Evolutionary conservation across 2,888 invertebrate genomes (phyloP).

Genomic region (Scelioninae gen. 2): DNA sequence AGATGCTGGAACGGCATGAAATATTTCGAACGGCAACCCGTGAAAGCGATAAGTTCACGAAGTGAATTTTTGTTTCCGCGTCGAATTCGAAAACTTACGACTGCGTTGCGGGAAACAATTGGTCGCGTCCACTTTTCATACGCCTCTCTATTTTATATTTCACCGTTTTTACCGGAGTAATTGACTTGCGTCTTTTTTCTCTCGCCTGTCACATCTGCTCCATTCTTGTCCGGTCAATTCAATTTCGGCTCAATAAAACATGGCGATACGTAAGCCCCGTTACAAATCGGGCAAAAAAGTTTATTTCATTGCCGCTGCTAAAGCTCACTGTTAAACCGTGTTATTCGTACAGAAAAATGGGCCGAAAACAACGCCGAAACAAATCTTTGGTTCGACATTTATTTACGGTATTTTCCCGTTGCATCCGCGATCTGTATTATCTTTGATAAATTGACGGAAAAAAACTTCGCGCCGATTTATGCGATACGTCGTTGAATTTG

Average conservation of each 20-base stretch:
- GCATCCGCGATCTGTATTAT: slow-evolving; percentile 30
- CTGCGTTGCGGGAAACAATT: slow-evolving; percentile 7
- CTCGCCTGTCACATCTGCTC: slow-evolving; percentile 43
- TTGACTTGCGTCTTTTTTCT: slow-evolving; percentile 39
- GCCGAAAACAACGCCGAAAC: slow-evolving; percentile 25
- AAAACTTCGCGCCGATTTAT: background rate
- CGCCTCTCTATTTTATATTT: slow-evolving; percentile 14
- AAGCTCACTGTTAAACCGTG: slow-evolving; percentile 42
- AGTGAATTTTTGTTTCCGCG: background rate
- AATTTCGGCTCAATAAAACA: slow-evolving; percentile 48
- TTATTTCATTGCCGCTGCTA: slow-evolving; percentile 41
- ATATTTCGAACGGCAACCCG: background rate
- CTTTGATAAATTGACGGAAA: slow-evolving; percentile 33
- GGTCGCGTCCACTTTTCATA: slow-evolving; percentile 3
- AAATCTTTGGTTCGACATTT: slow-evolving; percentile 22
- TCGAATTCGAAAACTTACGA: background rate
- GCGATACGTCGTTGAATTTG: background rate
- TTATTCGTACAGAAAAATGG: slow-evolving; percentile 30
- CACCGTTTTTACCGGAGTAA: slow-evolving; percentile 24
- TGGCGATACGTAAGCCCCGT: slow-evolving; percentile 46
- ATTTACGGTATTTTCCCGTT: slow-evolving; percentile 21
- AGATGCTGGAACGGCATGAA: no score
- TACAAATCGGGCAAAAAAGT: slow-evolving; percentile 43
- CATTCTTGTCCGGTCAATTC: slow-evolving; percentile 40
- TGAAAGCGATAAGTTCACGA: background rate